Conservation (phyloP, 2,888 invertebrate genomes). For the Eilema griseolum region DNA sequence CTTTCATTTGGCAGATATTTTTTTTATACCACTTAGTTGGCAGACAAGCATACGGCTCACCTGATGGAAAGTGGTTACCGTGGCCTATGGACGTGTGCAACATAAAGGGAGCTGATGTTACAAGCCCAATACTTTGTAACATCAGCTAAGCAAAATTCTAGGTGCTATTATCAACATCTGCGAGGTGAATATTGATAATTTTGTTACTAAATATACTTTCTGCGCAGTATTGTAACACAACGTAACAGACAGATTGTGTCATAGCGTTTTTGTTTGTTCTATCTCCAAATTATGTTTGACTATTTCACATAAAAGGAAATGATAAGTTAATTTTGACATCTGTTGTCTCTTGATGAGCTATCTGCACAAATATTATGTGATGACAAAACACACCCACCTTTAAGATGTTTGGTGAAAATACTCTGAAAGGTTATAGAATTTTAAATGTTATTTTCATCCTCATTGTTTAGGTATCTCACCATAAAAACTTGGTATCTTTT, state of each 20-base stretch:
- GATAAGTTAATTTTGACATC: slow-evolving; percentile 53
- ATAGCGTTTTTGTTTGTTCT: slow-evolving; percentile 57
- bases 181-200: background rate
- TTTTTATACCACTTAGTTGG: too few relatives aligned
- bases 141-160: background rate
- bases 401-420: background rate
- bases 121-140: too few relatives aligned
- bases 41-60: too few relatives aligned
- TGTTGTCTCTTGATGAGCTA: slow-evolving; percentile 32
- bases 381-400: slow-evolving; percentile 8
- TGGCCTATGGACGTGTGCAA: too few relatives aligned
- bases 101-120: too few relatives aligned
- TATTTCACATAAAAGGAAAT: slow-evolving; percentile 53
- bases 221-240: slow-evolving; percentile 53
- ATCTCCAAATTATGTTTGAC: slow-evolving; percentile 61
- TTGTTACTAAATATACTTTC: slow-evolving; percentile 28
- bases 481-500: too few relatives aligned
- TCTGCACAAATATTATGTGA: slow-evolving; percentile 39
- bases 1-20: too few relatives aligned
- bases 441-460: background rate
- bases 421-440: background rate
- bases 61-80: too few relatives aligned
- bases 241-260: slow-evolving; percentile 51
- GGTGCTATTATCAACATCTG: background rate
- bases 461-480: background rate